Evolutionary conservation across 2,113 vertebrate genomes (phyloP).

Genomic region (Agapornis roseicollis): DNA sequence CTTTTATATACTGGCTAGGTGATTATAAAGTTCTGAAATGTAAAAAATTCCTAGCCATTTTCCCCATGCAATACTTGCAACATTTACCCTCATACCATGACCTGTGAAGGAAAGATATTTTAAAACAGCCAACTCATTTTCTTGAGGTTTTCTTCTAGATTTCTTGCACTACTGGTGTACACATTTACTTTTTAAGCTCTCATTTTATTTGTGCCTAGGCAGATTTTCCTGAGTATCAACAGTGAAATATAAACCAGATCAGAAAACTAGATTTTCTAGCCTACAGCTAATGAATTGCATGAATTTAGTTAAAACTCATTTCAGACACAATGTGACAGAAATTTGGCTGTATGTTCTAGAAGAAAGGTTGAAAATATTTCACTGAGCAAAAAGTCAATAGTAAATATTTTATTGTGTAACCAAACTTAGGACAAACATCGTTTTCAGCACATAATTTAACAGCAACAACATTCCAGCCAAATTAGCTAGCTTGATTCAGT

Average conservation of each 20-base stretch:
- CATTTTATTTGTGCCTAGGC: background rate
- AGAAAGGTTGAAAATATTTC: constrained; percentile 45
- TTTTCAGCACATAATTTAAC: constrained; percentile 36
- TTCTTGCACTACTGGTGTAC: background rate
- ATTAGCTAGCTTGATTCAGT: background rate
- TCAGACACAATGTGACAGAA: constrained; percentile 36
- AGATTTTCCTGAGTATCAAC: constrained; percentile 21
- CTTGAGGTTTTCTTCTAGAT: background rate
- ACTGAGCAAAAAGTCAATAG: constrained; percentile 28
- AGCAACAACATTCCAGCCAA: constrained; percentile 40
- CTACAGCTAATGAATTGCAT: background rate
- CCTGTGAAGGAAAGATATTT: background rate
- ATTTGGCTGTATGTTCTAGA: constrained; percentile 33
- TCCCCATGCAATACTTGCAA: background rate
- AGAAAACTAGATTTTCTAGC: constrained; percentile 17
- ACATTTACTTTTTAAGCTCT: background rate
- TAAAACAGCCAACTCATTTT: background rate
- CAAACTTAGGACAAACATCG: constrained; percentile 11
- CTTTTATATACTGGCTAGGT: background rate
- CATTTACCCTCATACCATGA: background rate
- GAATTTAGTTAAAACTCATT: constrained; percentile 47
- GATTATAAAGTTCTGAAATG: background rate
- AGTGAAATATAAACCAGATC: constrained; percentile 48
- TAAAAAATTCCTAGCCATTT: background rate
- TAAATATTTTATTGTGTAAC: constrained; percentile 51